Conservation (phyloP, 2,797 vertebrate species). For the Rhynchotus rufescens region DNA sequence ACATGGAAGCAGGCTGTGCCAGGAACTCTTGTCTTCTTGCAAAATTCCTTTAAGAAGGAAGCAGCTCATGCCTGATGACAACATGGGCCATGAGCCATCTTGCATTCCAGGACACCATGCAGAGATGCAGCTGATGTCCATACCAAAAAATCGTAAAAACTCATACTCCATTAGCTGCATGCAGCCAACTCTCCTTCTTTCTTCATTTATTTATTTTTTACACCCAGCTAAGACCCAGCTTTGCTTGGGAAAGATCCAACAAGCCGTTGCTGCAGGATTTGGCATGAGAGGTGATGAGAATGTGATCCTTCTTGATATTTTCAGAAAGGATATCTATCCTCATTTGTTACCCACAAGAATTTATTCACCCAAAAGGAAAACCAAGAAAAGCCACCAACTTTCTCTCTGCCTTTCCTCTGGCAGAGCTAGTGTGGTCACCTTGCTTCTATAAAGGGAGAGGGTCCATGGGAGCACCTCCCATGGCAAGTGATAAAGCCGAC, state of each 20-base stretch:
- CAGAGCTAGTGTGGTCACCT: not conserved
- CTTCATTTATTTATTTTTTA: not conserved
- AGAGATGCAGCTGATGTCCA: not conserved
- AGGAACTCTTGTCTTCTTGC: not conserved
- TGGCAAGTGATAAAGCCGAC: not conserved
- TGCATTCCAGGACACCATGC: not conserved
- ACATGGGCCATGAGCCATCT: not conserved
- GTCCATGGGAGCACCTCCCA: constrained; percentile 25
- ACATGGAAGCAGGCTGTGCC: not conserved
- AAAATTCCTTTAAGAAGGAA: not conserved
- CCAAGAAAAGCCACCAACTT: not conserved
- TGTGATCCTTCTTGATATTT: not conserved
- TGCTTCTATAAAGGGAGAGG: constrained; percentile 32
- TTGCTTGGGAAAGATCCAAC: too few species aligned
- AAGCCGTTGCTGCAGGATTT: constrained; percentile 27
- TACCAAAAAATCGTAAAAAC: not conserved
- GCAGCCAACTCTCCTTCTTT: not conserved
- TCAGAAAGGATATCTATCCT: not conserved
- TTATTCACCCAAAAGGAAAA: not conserved
- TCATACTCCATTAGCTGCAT: not conserved
- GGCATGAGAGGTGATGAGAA: not conserved
- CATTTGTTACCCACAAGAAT: not conserved
- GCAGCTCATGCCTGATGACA: not conserved
- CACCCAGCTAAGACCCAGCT: not conserved
- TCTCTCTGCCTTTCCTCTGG: not conserved